Evolutionary conservation across 1,140 invertebrate genomes (phyloP).

Genomic region (Dufourea novaeangliae): DNA sequence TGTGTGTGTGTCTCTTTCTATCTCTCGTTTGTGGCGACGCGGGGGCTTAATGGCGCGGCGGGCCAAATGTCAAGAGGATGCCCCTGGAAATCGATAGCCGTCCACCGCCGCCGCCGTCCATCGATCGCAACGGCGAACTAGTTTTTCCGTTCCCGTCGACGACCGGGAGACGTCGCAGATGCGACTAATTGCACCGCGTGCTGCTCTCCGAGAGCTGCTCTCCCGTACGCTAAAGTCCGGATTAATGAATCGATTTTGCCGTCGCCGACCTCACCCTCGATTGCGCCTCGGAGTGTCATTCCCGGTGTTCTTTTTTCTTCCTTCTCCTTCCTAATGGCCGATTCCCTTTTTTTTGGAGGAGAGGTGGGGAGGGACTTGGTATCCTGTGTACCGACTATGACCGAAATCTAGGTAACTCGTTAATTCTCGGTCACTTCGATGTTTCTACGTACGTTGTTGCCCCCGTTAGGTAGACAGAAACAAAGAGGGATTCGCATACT

Average conservation of each 20-base stretch:
- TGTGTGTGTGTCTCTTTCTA: no score
- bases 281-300: not conserved
- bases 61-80: slow-evolving; percentile 26
- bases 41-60: slow-evolving; percentile 4
- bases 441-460: no score
- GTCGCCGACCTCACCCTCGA: no score
- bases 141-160: slow-evolving; percentile 39
- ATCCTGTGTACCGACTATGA: no score
- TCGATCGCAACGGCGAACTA: slow-evolving; percentile 45
- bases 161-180: slow-evolving; percentile 22
- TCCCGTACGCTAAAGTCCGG: not conserved
- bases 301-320: not conserved
- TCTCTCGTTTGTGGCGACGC: not conserved
- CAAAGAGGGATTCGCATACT: no score
- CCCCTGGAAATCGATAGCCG: slow-evolving; percentile 42
- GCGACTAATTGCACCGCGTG: slow-evolving; percentile 16
- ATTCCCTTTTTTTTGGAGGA: no score
- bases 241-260: not conserved
- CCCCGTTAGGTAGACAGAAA: no score
- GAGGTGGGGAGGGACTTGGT: no score
- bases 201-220: not conserved
- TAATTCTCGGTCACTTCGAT: no score
- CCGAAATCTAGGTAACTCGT: no score
- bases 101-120: slow-evolving; percentile 29
- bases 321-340: no score